A percentile compares a stretch with the other conserved stretches of the same genome.
phyloP scores from a whole-genome alignment of 2,888 invertebrate genomes.

The Danaus chrysippus region DNA sequence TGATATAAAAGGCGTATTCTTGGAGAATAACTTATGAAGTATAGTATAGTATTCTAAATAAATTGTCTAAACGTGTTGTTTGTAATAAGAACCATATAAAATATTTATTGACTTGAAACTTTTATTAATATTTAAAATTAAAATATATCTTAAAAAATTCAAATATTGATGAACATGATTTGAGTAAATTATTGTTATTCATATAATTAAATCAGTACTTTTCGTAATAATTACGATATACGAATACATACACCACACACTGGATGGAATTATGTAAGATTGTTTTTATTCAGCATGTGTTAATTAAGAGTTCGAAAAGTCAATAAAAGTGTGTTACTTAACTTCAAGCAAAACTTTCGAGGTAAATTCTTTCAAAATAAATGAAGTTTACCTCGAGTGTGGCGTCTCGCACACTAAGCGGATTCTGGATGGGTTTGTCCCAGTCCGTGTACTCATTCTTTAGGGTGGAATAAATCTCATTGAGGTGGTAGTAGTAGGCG shows the following conservation, averaged over 20 bases:
- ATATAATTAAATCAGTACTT: no score
- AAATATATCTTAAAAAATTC: no score
- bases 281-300: no score
- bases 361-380: constrained; percentile 19
- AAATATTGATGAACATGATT: no score
- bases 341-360: constrained; percentile 15
- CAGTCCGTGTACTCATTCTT: constrained; percentile 98
- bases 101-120: no score
- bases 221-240: no score
- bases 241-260: no score
- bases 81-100: neutral
- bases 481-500: constrained; percentile 95
- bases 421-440: constrained; percentile 93
- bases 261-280: no score
- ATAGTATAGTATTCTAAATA: neutral
- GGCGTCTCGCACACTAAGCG: constrained; percentile 90
- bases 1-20: constrained; percentile 4
- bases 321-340: constrained; percentile 1
- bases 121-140: no score
- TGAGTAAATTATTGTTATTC: no score
- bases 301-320: no score
- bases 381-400: constrained; percentile 81
- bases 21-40: neutral
- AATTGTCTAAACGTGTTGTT: constrained; percentile 2
- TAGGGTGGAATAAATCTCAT: constrained; percentile 95